Percentiles rank a stretch among this genome's conserved stretches.
Evolutionary conservation across 1,140 invertebrate genomes (phyloP).

Genomic region (Drosophila sp.): DNA sequence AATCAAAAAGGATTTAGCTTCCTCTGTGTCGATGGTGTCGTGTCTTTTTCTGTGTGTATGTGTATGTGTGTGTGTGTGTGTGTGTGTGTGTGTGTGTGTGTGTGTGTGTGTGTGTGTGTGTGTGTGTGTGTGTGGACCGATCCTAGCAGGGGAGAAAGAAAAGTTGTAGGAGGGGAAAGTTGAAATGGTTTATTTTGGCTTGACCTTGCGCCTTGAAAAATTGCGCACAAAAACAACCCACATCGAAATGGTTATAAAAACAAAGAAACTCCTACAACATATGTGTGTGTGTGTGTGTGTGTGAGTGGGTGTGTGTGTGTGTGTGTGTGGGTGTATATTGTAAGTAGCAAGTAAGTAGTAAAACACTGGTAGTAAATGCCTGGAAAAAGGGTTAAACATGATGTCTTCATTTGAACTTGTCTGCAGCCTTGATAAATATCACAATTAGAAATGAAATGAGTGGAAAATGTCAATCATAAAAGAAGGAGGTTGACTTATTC

Average conservation of each 20-base stretch:
- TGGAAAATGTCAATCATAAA: constrained; percentile 31
- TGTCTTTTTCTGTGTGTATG: not conserved
- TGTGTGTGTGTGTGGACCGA: constrained; percentile 15
- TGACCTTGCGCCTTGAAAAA: constrained; percentile 74
- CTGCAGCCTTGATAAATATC: constrained; percentile 33
- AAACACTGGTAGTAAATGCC: constrained; percentile 11
- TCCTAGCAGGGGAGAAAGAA: not conserved
- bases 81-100: not conserved
- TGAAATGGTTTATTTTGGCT: constrained; percentile 64
- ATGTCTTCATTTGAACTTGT: not conserved
- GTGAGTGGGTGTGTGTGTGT: not conserved
- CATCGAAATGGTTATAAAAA: constrained; percentile 43
- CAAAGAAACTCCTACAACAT: constrained; percentile 16
- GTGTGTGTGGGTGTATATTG: not conserved
- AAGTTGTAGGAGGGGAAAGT: not conserved
- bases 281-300: not conserved
- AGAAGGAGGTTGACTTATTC: no score
- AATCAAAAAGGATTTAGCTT: constrained; percentile 79
- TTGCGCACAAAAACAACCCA: constrained; percentile 66
- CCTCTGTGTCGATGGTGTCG: constrained; percentile 8
- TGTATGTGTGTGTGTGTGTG: constrained; percentile 13
- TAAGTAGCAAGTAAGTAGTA: constrained; percentile 32
- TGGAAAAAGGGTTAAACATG: constrained; percentile 3
- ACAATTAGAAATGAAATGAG: constrained; percentile 22
- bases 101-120: not conserved